Conservation (phyloP, 1,140 invertebrate species). For the Adelges cooleyi region DNA sequence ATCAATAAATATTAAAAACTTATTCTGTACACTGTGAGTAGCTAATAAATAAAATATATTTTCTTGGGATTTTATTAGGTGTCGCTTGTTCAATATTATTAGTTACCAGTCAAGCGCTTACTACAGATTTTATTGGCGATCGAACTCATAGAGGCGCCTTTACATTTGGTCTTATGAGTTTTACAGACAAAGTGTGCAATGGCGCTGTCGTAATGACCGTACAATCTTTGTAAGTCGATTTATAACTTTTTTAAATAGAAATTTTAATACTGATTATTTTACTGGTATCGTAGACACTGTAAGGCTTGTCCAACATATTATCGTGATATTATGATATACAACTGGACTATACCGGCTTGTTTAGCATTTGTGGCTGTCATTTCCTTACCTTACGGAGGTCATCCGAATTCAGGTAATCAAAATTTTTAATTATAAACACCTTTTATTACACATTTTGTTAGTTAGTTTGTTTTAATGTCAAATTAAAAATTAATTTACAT, state of each 20-base stretch:
- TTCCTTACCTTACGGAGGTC: constrained; percentile 11
- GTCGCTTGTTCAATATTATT: constrained; percentile 71
- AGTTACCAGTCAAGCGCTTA: constrained; percentile 78
- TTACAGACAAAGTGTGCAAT: constrained; percentile 82
- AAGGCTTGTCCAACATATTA: background rate
- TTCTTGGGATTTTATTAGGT: no score
- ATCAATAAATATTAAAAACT: no score
- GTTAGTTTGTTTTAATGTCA: no score
- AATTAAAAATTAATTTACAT: no score
- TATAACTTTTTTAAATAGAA: background rate
- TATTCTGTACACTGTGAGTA: no score
- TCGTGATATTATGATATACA: background rate
- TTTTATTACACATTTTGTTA: no score
- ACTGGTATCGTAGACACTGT: background rate
- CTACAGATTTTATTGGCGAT: constrained; percentile 77
- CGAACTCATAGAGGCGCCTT: constrained; percentile 81
- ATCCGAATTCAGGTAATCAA: background rate
- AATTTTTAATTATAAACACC: background rate
- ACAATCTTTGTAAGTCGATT: constrained; percentile 47
- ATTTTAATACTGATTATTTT: no score
- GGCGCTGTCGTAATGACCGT: constrained; percentile 74
- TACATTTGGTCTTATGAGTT: constrained; percentile 94
- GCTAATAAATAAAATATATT: no score
- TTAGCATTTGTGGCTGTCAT: constrained; percentile 9
- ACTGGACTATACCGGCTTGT: constrained; percentile 15